Evolutionary conservation across 2,888 invertebrate genomes (phyloP).

Genomic region (Lochmaea capreae): DNA sequence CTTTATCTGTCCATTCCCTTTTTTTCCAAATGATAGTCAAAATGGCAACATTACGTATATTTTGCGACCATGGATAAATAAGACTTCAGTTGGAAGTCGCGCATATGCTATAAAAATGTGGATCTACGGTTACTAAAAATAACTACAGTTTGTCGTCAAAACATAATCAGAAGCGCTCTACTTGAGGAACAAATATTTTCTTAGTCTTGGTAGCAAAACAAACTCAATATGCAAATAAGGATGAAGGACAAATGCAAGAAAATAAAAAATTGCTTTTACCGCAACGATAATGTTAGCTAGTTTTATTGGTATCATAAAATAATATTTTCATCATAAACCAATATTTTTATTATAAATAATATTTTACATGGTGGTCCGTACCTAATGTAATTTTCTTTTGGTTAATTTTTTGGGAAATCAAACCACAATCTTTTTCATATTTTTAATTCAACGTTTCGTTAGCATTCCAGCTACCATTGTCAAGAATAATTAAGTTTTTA

Average conservation of each 20-base stretch:
- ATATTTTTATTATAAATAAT: too few relatives aligned
- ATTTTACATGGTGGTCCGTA: too few relatives aligned
- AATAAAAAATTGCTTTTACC: neutral
- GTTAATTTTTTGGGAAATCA: too few relatives aligned
- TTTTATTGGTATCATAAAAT: neutral
- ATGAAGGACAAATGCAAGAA: neutral
- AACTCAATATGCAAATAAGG: neutral
- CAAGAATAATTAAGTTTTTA: too few relatives aligned
- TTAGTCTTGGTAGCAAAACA: neutral
- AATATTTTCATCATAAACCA: neutral
- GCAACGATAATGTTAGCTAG: neutral
- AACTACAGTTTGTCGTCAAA: slow-evolving; percentile 16
- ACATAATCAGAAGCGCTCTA: slow-evolving; percentile 2
- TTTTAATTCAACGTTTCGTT: too few relatives aligned
- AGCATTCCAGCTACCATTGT: too few relatives aligned
- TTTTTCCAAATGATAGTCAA: neutral
- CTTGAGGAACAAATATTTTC: slow-evolving; percentile 7
- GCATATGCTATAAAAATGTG: slow-evolving; percentile 17
- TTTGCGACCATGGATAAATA: neutral
- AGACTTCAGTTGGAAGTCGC: neutral
- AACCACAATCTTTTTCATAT: too few relatives aligned
- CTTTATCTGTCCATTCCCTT: neutral
- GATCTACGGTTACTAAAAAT: slow-evolving; percentile 18
- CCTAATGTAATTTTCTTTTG: too few relatives aligned
- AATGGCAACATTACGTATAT: neutral